Base-by-base conservation (phyloP, 1,140 invertebrate species). In the Idris sp. region DNA sequence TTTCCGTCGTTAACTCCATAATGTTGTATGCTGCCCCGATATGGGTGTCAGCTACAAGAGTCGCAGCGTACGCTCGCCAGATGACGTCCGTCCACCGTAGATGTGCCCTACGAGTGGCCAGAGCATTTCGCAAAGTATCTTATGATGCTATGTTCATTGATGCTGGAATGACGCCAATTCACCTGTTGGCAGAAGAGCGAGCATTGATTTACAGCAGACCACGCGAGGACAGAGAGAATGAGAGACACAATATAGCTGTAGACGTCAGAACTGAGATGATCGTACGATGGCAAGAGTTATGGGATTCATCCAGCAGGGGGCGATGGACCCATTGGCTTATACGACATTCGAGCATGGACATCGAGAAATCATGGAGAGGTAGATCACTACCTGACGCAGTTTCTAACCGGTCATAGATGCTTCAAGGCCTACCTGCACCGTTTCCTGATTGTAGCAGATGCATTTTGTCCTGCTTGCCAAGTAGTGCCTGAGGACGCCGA, bases 21-120 rank as follows among this genome's bases (percentile, higher is more conserved):
- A 18, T 75, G 40, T 16, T 61, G 6, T 71, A 65, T 25, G 64
- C 38, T 8, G 18, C 58, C 4, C 26, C 65, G 9, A 28, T 59
- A 4, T 69, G 64, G 56, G n/a, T n/a, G n/a, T n/a, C n/a, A n/a
- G n/a, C n/a, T n/a, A n/a, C n/a, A n/a, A n/a, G n/a, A n/a, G n/a
- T n/a, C n/a, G n/a, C n/a, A n/a, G n/a, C n/a, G n/a, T n/a, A n/a
- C n/a, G n/a, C n/a, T n/a, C n/a, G n/a, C n/a, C n/a, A n/a, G n/a
- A n/a, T n/a, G n/a, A n/a, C n/a, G n/a, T n/a, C n/a, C n/a, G n/a
- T n/a, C n/a, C n/a, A n/a, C 28, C 28, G 28, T n/a, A 31, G 28
- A n/a, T 5, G 28, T n/a, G 28, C 9, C 4, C 28, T 31, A n/a
- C 28, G 33, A 8, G 33, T 35, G 13, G 33, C 13, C 33, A 13